These are phyloP conservation scores for Gastrophryne carolinensis DNA, from an alignment of 2,797 vertebrate species.

Conservation along the genomic window DNA sequence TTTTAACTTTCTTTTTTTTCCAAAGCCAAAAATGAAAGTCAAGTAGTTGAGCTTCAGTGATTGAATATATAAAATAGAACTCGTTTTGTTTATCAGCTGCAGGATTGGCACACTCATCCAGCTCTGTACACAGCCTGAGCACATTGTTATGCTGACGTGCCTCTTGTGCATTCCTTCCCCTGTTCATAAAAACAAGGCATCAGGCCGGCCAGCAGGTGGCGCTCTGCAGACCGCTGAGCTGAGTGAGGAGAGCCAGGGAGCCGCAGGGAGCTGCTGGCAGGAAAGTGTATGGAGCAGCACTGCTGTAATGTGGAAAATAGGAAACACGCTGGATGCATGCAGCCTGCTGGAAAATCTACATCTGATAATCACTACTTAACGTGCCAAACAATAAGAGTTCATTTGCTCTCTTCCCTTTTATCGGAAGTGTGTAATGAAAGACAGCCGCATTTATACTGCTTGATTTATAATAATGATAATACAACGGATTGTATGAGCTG, in stretches of 20 bases:
- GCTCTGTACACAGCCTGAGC: neutral
- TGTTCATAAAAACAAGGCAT: neutral
- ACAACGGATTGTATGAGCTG: too few relatives aligned
- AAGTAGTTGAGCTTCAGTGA: too few relatives aligned
- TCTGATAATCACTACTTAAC: neutral
- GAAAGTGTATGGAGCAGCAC: slow-evolving; percentile 7
- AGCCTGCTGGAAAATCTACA: neutral
- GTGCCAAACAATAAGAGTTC: neutral
- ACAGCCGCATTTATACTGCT: neutral
- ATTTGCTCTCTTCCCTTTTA: neutral
- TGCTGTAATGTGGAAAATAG: slow-evolving; percentile 31
- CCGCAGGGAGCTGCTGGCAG: neutral
- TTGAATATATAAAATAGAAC: too few relatives aligned
- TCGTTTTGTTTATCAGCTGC: neutral
- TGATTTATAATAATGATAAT: neutral
- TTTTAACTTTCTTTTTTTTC: too few relatives aligned
- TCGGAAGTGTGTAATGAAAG: neutral
- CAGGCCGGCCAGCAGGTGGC: slow-evolving; percentile 47
- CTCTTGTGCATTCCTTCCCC: slow-evolving; percentile 33
- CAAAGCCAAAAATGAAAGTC: too few relatives aligned
- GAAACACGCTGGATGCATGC: neutral
- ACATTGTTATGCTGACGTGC: slow-evolving; percentile 43
- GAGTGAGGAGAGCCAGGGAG: slow-evolving; percentile 35
- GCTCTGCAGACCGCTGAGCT: neutral
- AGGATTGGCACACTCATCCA: neutral